These are phyloP conservation scores for Cebidichthys violaceus DNA, from an alignment of 2,113 vertebrate genomes.

Conservation along the genomic window DNA sequence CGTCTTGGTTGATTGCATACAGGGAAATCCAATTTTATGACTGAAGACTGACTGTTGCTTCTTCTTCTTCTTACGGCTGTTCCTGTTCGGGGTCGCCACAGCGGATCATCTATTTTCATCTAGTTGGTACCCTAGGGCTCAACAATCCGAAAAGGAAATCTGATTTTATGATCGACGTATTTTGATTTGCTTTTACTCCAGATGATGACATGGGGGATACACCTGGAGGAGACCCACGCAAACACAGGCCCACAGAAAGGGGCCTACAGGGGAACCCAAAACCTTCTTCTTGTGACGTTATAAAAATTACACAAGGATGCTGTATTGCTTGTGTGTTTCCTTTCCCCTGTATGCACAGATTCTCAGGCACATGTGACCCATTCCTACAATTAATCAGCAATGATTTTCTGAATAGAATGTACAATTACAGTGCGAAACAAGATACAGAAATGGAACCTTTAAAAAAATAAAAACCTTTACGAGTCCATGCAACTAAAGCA, in stretches of 20 bases:
- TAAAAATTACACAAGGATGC: background rate
- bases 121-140: too few relatives aligned
- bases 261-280: too few relatives aligned
- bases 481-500: background rate
- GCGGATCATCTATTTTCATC: too few relatives aligned
- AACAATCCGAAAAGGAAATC: background rate
- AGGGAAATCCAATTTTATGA: background rate
- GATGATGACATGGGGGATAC: background rate
- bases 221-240: too few relatives aligned
- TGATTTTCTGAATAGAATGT: constrained; percentile 2
- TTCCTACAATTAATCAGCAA: constrained; percentile 15
- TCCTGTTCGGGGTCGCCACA: too few relatives aligned
- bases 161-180: background rate
- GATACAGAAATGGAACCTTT: background rate
- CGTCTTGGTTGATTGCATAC: background rate
- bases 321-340: background rate
- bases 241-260: too few relatives aligned
- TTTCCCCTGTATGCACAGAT: constrained; percentile 2
- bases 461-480: too few relatives aligned
- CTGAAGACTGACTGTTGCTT: background rate
- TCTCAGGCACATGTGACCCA: constrained; percentile 32
- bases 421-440: background rate
- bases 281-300: background rate
- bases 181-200: background rate
- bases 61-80: too few relatives aligned